Percentiles rank a stretch among this genome's conserved stretches.
Evolutionary conservation across 2,113 vertebrate species (phyloP).

Genomic region (Gnathonemus longibarbis): DNA sequence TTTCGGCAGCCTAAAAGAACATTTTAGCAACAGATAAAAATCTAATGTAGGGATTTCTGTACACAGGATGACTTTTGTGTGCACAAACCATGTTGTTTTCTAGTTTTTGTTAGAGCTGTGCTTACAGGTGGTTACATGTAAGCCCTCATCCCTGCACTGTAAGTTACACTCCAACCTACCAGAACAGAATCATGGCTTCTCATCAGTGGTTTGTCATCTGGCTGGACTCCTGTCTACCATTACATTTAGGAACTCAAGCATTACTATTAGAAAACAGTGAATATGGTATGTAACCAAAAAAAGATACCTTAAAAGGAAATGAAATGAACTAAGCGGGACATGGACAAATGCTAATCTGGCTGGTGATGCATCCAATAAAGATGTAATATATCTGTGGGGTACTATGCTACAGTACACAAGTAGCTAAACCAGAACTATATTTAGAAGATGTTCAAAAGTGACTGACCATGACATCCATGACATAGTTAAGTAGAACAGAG

Average conservation of each 20-base stretch:
- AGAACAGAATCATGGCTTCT: background rate
- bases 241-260: background rate
- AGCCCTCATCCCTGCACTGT: background rate
- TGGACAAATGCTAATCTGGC: no score
- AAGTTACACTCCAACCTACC: background rate
- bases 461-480: no score
- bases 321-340: no score
- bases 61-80: background rate
- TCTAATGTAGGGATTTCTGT: background rate
- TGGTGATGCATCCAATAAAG: no score
- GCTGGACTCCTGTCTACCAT: background rate
- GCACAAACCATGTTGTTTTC: background rate
- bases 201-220: background rate
- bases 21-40: background rate
- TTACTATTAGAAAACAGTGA: background rate
- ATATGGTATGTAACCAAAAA: background rate
- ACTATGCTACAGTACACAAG: no score
- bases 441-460: no score
- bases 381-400: no score
- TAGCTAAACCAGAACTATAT: no score
- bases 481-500: no score
- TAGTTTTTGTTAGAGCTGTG: background rate
- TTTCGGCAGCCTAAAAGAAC: background rate
- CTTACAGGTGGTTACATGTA: background rate
- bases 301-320: no score